Evolutionary conservation across 2,797 vertebrate species (phyloP), one percentile per base, ranked within the genome.

Genomic region (Pipistrellus pygmaeus): DNA sequence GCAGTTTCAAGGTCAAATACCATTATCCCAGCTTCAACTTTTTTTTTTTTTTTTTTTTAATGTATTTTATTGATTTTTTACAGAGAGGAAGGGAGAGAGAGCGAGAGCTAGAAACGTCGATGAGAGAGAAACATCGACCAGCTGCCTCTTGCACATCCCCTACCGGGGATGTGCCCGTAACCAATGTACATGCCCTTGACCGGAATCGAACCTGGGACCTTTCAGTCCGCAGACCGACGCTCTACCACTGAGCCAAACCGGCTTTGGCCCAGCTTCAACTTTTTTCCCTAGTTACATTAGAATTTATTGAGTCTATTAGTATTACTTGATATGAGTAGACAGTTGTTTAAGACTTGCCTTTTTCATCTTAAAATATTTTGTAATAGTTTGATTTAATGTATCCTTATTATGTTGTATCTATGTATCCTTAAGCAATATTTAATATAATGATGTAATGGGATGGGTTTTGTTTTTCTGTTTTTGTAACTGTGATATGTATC

Each of bases 331-430:
- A 87, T 23, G 93, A 88, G 44, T 44, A 91, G 51, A 5, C 66
- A 83, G 1, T 92, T 92, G 62, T 27, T 55, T 90, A 23, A 87
- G 20, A 80, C 68, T 94, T 95, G 8, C 15, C 23, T 76, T 85
- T 90, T 96, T 94, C 32, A 81, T 85, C 18, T 41, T 68, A 46
- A 0, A 87, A 14, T 75, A 72, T 96, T 86, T 93, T 94, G 21
- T 71, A 95, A 69, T 89, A 71, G 11, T 93, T 76, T 84, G 41
- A 38, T 91, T 95, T 95, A 81, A 12, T 38, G 3, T 91, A 12
- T 82, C 18, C 20, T 96, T 94, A 57, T 30, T 76, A 72, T 53
- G 62, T 27, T 82, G 53, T 85, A 46, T 86, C 15, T 93, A 2
- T 85, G 55, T 82, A 68, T 85, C 80, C 62, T 69, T 88, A 94